Evolutionary conservation across 1,140 invertebrate species (phyloP).

Genomic region (Heliothis subflexa): DNA sequence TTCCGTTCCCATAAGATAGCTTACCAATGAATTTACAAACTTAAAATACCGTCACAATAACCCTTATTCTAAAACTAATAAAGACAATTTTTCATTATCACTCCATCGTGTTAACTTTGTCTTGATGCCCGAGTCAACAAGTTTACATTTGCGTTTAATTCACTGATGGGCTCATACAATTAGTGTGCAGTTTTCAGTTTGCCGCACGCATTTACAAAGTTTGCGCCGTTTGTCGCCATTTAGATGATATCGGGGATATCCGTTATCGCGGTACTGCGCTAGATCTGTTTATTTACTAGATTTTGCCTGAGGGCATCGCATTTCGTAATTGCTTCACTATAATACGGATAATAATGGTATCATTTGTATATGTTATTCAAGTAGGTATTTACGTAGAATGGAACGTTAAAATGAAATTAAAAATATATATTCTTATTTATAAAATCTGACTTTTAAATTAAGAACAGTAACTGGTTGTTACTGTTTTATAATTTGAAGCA

Average conservation of each 20-base stretch:
- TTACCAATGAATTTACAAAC: slow-evolving; percentile 3
- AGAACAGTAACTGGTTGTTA: too few relatives aligned
- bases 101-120: slow-evolving; percentile 5
- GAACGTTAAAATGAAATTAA: background rate
- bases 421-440: too few relatives aligned
- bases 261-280: slow-evolving; percentile 14
- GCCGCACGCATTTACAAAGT: slow-evolving; percentile 4
- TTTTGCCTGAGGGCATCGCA: background rate
- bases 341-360: background rate
- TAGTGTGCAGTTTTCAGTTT: slow-evolving; percentile 8
- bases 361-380: background rate
- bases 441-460: too few relatives aligned
- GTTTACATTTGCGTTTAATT: slow-evolving; percentile 22
- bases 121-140: background rate
- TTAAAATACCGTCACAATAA: background rate
- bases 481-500: too few relatives aligned
- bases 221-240: slow-evolving; percentile 16
- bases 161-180: background rate
- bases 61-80: background rate
- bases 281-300: slow-evolving; percentile 39
- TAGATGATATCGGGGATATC: slow-evolving; percentile 36
- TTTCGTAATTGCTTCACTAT: background rate
- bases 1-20: slow-evolving; percentile 19
- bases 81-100: background rate
- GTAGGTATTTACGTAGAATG: background rate